These are phyloP conservation scores for Trichomalopsis sarcophagae DNA, from an alignment of 1,140 invertebrate species.

Conservation along the genomic window DNA sequence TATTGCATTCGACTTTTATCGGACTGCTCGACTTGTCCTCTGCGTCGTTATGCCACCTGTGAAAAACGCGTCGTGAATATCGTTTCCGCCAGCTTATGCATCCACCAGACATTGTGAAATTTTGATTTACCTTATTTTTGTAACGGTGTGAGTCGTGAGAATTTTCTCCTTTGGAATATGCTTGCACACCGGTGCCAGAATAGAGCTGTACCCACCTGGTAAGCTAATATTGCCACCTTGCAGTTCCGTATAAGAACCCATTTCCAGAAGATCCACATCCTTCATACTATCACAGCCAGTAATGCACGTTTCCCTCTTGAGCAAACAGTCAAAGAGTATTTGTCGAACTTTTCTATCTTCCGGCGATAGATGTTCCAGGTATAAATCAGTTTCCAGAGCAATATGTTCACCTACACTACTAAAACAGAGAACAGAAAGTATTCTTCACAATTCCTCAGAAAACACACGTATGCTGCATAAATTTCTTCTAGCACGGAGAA, in stretches of 20 bases:
- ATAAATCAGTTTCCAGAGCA: constrained; percentile 88
- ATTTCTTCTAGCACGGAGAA: constrained; percentile 90
- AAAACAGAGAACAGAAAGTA: constrained; percentile 92
- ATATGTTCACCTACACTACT: constrained; percentile 94
- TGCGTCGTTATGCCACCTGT: constrained; percentile 61
- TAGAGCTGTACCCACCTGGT: constrained; percentile 91
- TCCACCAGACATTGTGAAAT: neutral
- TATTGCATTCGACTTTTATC: constrained; percentile 84
- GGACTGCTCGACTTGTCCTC: constrained; percentile 52
- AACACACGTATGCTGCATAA: constrained; percentile 92
- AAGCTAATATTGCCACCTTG: constrained; percentile 95
- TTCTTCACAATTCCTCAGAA: constrained; percentile 90
- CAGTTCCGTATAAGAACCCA: constrained; percentile 94
- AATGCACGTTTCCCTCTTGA: constrained; percentile 96
- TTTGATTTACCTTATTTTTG: constrained; percentile 81
- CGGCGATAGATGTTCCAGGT: constrained; percentile 83
- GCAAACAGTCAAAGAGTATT: constrained; percentile 91
- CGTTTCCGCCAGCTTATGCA: neutral
- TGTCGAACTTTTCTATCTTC: constrained; percentile 85
- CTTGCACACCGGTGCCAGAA: constrained; percentile 87
- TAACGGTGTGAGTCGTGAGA: constrained; percentile 82
- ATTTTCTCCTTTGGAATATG: constrained; percentile 85
- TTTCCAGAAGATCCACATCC: constrained; percentile 90
- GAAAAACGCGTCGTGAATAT: constrained; percentile 39
- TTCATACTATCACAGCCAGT: constrained; percentile 93